Conservation (phyloP, 2,797 vertebrate genomes). For the Sebastes taczanowskii region DNA sequence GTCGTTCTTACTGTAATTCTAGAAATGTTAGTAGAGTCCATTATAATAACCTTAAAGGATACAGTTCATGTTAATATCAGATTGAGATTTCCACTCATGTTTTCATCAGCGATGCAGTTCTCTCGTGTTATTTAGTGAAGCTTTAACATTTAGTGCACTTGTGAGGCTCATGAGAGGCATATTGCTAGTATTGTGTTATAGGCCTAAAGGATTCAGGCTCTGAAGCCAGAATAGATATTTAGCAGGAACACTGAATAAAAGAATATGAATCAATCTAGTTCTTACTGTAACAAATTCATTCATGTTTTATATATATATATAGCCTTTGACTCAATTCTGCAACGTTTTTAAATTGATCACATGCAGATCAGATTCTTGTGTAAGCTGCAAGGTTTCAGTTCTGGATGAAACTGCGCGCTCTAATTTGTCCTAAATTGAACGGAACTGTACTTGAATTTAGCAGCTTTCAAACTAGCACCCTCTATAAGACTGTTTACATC, state of each 20-base stretch:
- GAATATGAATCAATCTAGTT: background rate
- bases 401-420: background rate
- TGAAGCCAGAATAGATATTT: conserved; percentile 15
- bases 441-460: background rate
- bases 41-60: conserved; percentile 5
- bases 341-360: background rate
- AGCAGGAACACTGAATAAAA: background rate
- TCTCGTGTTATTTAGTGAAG: background rate
- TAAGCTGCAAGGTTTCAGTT: conserved; percentile 3
- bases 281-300: background rate
- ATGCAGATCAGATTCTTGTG: conserved; percentile 26
- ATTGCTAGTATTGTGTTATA: conserved; percentile 4
- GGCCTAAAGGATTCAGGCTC: conserved; percentile 11
- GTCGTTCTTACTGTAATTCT: background rate
- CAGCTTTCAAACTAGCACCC: conserved; percentile 1
- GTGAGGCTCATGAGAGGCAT: conserved; percentile 15
- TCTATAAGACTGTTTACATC: background rate
- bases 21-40: conserved; percentile 34
- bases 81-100: conserved; percentile 7
- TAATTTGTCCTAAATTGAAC: background rate
- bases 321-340: background rate
- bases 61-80: background rate
- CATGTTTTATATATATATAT: background rate
- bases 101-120: conserved; percentile 2
- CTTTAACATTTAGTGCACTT: conserved; percentile 33